Percentiles rank a stretch among this genome's conserved stretches.
These are phyloP conservation scores for Dione juno DNA, from an alignment of 2,888 invertebrate genomes.

Conservation along the genomic window DNA sequence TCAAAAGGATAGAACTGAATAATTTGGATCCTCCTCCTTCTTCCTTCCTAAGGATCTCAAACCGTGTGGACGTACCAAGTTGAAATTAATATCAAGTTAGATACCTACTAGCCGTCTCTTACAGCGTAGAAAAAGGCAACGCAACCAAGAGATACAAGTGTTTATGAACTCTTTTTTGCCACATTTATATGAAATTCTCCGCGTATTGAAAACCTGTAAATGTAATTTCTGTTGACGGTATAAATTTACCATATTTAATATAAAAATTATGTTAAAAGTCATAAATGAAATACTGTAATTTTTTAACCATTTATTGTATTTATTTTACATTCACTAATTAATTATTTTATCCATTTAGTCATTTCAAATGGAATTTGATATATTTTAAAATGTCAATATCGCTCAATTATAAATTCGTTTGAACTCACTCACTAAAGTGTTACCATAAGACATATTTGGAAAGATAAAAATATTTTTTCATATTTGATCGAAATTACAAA, in stretches of 20 bases:
- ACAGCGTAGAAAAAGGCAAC: no score
- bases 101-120: no score
- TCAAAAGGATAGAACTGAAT: no score
- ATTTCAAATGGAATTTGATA: conserved; percentile 28
- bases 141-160: no score
- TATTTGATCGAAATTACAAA: conserved; percentile 19
- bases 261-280: not conserved
- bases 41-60: no score
- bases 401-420: conserved; percentile 19
- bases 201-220: no score
- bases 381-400: conserved; percentile 30
- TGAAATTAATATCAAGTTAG: no score
- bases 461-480: conserved; percentile 3
- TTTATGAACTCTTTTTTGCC: no score
- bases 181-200: no score
- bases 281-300: conserved; percentile 21
- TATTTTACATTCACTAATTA: conserved; percentile 40
- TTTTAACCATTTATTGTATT: conserved; percentile 43
- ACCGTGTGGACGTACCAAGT: no score
- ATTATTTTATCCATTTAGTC: conserved; percentile 31
- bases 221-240: no score
- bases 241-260: not conserved
- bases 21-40: no score
- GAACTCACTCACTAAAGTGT: conserved; percentile 13
- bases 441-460: conserved; percentile 23